Evolutionary conservation across 2,797 vertebrate species (phyloP).

Genomic region (Chromis chromis): DNA sequence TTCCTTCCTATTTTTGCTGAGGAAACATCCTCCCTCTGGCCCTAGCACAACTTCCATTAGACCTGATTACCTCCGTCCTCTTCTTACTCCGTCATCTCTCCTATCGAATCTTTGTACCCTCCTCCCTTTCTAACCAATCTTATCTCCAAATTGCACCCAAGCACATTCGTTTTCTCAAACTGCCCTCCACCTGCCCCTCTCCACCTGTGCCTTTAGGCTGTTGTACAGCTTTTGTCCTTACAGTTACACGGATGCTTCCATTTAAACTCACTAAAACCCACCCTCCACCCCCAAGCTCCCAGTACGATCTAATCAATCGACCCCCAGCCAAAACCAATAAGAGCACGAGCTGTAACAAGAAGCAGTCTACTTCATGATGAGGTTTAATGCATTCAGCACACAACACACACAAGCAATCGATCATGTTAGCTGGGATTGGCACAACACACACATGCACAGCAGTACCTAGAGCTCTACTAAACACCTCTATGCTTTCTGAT

Average conservation of each 20-base stretch:
- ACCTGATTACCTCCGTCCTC: conserved; percentile 18
- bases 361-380: conserved; percentile 61
- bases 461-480: conserved; percentile 32
- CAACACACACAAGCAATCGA: conserved; percentile 51
- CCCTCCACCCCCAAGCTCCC: conserved; percentile 18
- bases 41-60: conserved; percentile 30
- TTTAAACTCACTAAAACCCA: conserved; percentile 31
- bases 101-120: background rate
- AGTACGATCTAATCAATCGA: conserved; percentile 47
- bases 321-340: conserved; percentile 54
- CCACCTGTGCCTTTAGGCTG: conserved; percentile 1
- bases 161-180: conserved; percentile 7
- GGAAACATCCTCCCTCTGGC: conserved; percentile 14
- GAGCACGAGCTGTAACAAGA: conserved; percentile 39
- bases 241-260: conserved; percentile 4
- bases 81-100: background rate
- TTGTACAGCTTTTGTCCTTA: conserved; percentile 22
- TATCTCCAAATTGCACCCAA: conserved; percentile 27
- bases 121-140: conserved; percentile 7
- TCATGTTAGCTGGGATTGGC: conserved; percentile 33
- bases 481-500: conserved; percentile 37
- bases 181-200: background rate
- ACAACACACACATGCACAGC: conserved; percentile 1
- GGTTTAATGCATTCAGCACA: conserved; percentile 60
- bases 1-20: conserved; percentile 2